A percentile compares a stretch with the other conserved stretches of the same genome.
Evolutionary conservation across 2,888 invertebrate species (phyloP).

Genomic region (Drosophila aldrichi): DNA sequence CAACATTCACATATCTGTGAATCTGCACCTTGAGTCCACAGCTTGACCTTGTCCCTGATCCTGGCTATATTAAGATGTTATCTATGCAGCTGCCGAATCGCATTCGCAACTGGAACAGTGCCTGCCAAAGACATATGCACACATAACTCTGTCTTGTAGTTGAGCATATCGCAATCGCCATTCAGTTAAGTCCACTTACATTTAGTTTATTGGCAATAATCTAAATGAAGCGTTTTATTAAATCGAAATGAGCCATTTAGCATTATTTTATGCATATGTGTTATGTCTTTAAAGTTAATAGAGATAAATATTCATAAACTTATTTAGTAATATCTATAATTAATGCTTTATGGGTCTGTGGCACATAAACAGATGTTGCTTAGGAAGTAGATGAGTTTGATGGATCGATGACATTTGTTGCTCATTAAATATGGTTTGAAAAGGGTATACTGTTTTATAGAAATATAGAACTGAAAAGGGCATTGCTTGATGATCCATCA

Average conservation of each 20-base stretch:
- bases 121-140: neutral
- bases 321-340: neutral
- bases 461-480: too few relatives aligned
- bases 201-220: neutral
- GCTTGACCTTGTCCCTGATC: slow-evolving; percentile 40
- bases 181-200: neutral
- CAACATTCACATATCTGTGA: slow-evolving; percentile 35
- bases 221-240: slow-evolving; percentile 6
- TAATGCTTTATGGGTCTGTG: neutral
- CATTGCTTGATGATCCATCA: neutral
- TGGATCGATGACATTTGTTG: neutral
- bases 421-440: neutral
- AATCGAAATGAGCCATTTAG: neutral
- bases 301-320: neutral
- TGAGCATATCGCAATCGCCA: neutral
- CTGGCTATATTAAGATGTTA: slow-evolving; percentile 19
- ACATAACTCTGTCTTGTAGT: neutral
- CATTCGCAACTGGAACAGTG: slow-evolving; percentile 1
- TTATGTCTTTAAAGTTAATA: neutral
- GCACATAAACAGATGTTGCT: neutral
- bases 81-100: slow-evolving; percentile 25
- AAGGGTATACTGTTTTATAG: neutral
- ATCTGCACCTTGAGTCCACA: slow-evolving; percentile 20
- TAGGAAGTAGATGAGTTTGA: neutral
- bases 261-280: neutral